Base-by-base conservation (phyloP, 2,113 vertebrate genomes). In the Struthio camelus region DNA sequence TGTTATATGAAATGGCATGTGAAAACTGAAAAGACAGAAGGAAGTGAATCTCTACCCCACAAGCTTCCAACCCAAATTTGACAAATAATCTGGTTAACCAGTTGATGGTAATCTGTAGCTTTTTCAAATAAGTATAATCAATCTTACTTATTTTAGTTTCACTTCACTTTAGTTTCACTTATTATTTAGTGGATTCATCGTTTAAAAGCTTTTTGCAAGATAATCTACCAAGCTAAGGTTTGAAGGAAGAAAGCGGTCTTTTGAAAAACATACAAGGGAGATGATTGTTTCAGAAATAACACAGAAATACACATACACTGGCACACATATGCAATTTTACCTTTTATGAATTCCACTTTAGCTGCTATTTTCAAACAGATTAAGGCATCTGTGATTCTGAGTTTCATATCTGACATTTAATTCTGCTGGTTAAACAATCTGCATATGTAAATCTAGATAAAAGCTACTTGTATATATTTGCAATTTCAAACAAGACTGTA, bases 371-470 rank as follows among this genome's bases (percentile, higher is more conserved):
- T 75, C 72, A 93, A 89, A 66, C 80, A 72, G 51, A n/a, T 64
- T 36, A 77, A 95, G 86, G 80, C 65, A 79, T 70, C 62, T 88
- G 66, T 56, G 72, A 85, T 93, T 96, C 92, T 87, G 69, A 89
- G 69, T 82, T 93, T 96, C 91, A 44, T 85, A 65, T 80, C 85
- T 92, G 72, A 81, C 72, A 95, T 80, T 11, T 93, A 86, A 92
- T 90, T 48, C 36, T 82, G 44, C 40, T 90, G n/a, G 70, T 76
- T 94, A 93, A 95, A 78, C 90, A 79, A 96, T 85, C 36, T 93
- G 80, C 84, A 86, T 90, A 80, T 83, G 67, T 59, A 95, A 79
- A 90, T 71, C 22, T 38, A 67, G 90, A 84, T 64, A 78, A 90
- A 88, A 97, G 61, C 56, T 85, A 53, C 80, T 86, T 61, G 59